Conservation (phyloP, 2,888 invertebrate species). For the Hypolimnas misippus region DNA sequence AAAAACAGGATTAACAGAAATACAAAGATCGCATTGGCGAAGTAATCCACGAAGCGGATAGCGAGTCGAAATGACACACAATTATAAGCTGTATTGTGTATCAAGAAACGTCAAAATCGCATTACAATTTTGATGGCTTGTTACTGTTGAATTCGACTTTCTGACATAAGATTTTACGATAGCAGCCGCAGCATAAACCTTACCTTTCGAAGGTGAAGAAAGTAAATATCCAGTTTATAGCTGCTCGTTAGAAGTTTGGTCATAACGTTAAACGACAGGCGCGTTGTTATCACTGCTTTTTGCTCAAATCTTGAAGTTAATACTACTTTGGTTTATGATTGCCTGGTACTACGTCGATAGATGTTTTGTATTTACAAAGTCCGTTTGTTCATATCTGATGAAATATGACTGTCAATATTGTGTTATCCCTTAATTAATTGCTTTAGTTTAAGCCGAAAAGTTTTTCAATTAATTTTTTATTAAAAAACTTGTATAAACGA, state of each 20-base stretch:
- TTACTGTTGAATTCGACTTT: constrained; percentile 40
- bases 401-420: no score
- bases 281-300: constrained; percentile 65
- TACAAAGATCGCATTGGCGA: constrained; percentile 14
- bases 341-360: constrained; percentile 62
- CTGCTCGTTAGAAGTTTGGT: constrained; percentile 77
- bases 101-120: constrained; percentile 29
- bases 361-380: no score
- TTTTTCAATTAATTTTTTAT: no score
- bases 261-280: constrained; percentile 73
- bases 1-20: constrained; percentile 22
- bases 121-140: constrained; percentile 29
- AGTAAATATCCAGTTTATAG: constrained; percentile 79
- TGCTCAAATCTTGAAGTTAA: constrained; percentile 69
- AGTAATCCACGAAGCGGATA: constrained; percentile 6
- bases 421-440: no score
- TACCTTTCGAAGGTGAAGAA: constrained; percentile 54
- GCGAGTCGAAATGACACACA: constrained; percentile 7
- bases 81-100: constrained; percentile 20
- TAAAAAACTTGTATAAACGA: no score
- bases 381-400: no score
- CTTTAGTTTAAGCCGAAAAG: no score
- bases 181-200: constrained; percentile 54
- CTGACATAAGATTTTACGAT: constrained; percentile 68
- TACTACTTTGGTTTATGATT: constrained; percentile 68